These are phyloP conservation scores for Zaprionus ghesquierei DNA, from an alignment of 1,140 invertebrate genomes.

Conservation along the genomic window DNA sequence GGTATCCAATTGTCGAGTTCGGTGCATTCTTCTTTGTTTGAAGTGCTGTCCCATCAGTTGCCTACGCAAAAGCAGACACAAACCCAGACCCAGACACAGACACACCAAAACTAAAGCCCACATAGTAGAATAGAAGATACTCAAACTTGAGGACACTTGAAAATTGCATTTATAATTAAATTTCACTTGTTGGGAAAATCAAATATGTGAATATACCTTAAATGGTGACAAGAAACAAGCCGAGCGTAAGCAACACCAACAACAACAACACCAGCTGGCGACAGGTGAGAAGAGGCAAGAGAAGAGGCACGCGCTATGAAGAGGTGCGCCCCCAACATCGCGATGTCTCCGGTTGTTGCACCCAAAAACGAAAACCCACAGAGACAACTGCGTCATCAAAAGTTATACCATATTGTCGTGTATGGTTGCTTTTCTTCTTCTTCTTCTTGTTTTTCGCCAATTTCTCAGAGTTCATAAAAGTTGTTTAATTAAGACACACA, in stretches of 20 bases:
- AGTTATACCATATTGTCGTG: conserved; percentile 15
- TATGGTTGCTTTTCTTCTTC: background rate
- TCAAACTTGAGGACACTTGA: conserved; percentile 8
- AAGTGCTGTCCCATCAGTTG: background rate
- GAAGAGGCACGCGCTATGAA: conserved; percentile 4
- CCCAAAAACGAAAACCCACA: conserved; percentile 25
- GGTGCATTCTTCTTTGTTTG: background rate
- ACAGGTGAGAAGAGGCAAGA: background rate
- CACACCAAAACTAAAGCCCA: background rate
- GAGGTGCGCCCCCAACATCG: conserved; percentile 36
- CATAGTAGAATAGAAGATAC: background rate
- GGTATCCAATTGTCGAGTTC: background rate
- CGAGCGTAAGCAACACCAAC: too few relatives aligned
- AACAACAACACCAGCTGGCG: background rate
- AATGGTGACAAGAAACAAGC: conserved; percentile 9
- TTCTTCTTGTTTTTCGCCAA: conserved; percentile 15
- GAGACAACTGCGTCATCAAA: conserved; percentile 23
- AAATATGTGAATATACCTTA: conserved; percentile 15
- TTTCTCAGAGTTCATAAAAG: conserved; percentile 48
- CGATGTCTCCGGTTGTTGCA: conserved; percentile 38
- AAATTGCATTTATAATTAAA: conserved; percentile 47
- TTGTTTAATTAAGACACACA: conserved; percentile 57
- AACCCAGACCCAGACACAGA: background rate
- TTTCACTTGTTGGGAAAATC: conserved; percentile 31
- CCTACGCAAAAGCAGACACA: background rate